Evolutionary conservation across 2,888 invertebrate genomes (phyloP), one percentile per base, ranked within the genome.

Genomic region (Omphaloscelis lunosa): DNA sequence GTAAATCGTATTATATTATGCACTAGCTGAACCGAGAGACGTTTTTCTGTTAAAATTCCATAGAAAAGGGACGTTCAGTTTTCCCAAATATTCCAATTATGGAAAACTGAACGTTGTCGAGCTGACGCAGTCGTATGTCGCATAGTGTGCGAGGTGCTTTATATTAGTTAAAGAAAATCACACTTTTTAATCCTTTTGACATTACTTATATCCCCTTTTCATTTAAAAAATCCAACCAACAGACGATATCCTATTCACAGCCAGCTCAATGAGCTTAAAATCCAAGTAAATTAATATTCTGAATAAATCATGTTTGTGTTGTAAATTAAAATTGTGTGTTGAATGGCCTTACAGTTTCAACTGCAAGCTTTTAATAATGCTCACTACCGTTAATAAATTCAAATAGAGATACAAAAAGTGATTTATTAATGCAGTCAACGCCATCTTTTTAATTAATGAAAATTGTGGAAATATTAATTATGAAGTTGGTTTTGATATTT

Each of bases 361-460:
- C 41, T 82, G 75, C 65, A 77, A 58, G 72, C 45, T 59, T 81
- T 81, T 78, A 77, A 70, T 75, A 70, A 84, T 65, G 53, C 23
- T 56, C 39, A 5, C 29, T 7, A 9, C 20, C 34, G 72, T 71
- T 72, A 78, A 63, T 81, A 51, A 75, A 70, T 78, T 84, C 65
- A 62, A 78, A 77, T 81, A 71, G 59, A 71, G 61, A 63, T 62
- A 61, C 56, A 41, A 56, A 41, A 58, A 66, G 65, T 75, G 78
- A 84, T 82, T 78, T 84, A 85, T 84, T 67, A 63, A 59, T 72
- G 78, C 69, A 78, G 66, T 72, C 27, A 66, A 29, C 74, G 81
- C 62, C 48, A 75, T 66, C 8, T 83, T 83, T 81, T 83, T 81
- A 84, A 84, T 84, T 75, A 83, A 81, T 81, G 74, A 34, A 75